Evolutionary conservation across 2,888 invertebrate species (phyloP), one percentile per base, ranked within the genome.

Genomic region (Rhamphomyia laevipes): DNA sequence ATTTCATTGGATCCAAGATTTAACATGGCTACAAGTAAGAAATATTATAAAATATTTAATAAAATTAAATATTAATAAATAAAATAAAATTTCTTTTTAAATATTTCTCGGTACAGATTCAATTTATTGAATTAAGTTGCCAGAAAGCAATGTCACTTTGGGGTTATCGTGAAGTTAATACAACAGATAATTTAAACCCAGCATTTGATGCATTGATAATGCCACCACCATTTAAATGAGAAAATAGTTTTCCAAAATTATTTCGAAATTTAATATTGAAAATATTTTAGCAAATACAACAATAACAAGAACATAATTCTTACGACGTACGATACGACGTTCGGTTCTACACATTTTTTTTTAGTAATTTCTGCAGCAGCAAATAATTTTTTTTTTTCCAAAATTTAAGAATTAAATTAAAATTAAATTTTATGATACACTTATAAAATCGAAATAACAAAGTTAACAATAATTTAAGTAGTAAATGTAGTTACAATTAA

Each of bases 1-100:
- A 55, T 89, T 90, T 67, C 85, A 85, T 67, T 91, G 91, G 91
- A 81, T 81, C 59, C 77, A 75, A 54, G 84, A 86, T 63, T 73
- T 90, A 51, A 78, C 80, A 56, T 81, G 77, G 58, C 74, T 78
- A 44, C 86, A 86, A 68, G 84, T 90, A 48, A 49, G 52, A 45
- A 11, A 3, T 9, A 27, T 33, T 35, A n/a, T 6, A n/a, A 2
- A 35, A 35, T n/a, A 4, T 33, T 33, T 13, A 33, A 33, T 12
- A 12, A 33, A 13, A 5, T n/a, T n/a, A 12, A 15, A 16, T 37
- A 13, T 11, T 6, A 23, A 30, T 35, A 27, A 12, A 9, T 9
- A 37, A 16, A 5, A 13, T 21, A 15, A 37, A 21, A n/a, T 45
- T 33, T 17, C n/a, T 21, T 17, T 38, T 38, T 38, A 16, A 10